Base-by-base conservation (phyloP, 2,797 vertebrate genomes). In the Myripristis murdjan region DNA sequence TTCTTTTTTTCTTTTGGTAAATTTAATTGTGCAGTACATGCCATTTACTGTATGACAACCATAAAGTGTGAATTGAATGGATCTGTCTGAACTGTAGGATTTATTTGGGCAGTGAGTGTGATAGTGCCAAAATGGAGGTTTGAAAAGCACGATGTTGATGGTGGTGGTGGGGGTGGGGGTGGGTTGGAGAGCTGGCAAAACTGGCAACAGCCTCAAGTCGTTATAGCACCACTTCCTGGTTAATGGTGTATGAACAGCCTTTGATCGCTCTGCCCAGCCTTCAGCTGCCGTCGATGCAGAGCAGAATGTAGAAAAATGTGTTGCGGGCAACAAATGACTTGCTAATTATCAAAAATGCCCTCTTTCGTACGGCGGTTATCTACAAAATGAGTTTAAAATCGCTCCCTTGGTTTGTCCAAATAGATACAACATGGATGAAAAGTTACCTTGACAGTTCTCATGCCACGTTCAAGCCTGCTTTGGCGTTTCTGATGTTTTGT, bases 191-290 rank as follows among this genome's bases (percentile, higher is more conserved):
- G 82, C 91, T 87, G 91, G 93, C 86, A 91, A 91, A 92, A 73
- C 81, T 91, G 87, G 87, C 90, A 89, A 87, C 86, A 86, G 87
- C 76, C 66, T 80, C 15, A 20, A 85, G 82, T 87, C 61, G 71
- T 93, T 91, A 90, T 83, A 84, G 90, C 81, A 86, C 85, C 84
- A 91, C 89, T 93, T 93, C 88, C 80, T 83, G 84, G 85, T 93
- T 94, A 94, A 95, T 94, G 91, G 90, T 92, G 91, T 94, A 94
- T 95, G 89, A 94, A 93, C 70, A 78, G 81, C 73, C 91, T 94
- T 94, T 94, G 92, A 93, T 92, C 81, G 73, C 66, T 57, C 81
- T 81, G 65, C 64, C 81, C 80, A 87, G 81, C 72, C 78, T 69
- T 84, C 81, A 90, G 77, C 85, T 79, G 84, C 85, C 87, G 85